Conservation (phyloP, 2,888 invertebrate genomes). For the Operophtera brumata region DNA sequence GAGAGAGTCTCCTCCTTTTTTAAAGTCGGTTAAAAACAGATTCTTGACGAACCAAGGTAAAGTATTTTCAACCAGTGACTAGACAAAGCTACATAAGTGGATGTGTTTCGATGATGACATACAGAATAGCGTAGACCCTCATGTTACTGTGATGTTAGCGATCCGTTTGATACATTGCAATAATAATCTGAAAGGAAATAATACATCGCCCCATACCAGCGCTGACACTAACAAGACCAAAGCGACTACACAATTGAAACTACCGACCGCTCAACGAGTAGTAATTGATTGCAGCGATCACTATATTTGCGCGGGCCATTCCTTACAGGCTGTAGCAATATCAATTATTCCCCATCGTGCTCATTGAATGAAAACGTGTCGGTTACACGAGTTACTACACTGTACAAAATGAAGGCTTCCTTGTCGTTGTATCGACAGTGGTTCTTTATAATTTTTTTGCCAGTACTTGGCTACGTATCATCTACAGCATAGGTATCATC, state of each 20-base stretch:
- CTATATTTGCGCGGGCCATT: slow-evolving; percentile 55
- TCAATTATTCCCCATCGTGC: slow-evolving; percentile 42
- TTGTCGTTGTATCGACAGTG: no score
- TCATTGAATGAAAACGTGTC: slow-evolving; percentile 41
- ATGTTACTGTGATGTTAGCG: slow-evolving; percentile 2
- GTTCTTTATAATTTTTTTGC: no score
- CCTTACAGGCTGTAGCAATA: slow-evolving; percentile 52
- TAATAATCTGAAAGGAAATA: slow-evolving; percentile 11
- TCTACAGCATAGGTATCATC: no score
- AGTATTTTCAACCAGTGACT: no score
- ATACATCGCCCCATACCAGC: slow-evolving; percentile 12
- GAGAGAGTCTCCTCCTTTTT: no score
- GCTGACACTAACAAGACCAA: slow-evolving; percentile 43
- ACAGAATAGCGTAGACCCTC: not conserved
- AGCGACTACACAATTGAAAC: slow-evolving; percentile 69
- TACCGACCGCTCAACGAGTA: slow-evolving; percentile 65
- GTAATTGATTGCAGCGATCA: slow-evolving; percentile 70
- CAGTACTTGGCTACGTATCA: no score
- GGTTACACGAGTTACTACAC: no score
- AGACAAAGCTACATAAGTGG: not conserved
- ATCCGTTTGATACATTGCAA: slow-evolving; percentile 16
- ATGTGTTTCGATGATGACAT: not conserved
- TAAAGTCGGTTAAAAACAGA: no score
- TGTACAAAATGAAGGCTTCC: no score
- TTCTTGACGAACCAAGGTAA: not conserved